Base-by-base conservation (phyloP, 2,113 vertebrate species). In the Mungos mungo region DNA sequence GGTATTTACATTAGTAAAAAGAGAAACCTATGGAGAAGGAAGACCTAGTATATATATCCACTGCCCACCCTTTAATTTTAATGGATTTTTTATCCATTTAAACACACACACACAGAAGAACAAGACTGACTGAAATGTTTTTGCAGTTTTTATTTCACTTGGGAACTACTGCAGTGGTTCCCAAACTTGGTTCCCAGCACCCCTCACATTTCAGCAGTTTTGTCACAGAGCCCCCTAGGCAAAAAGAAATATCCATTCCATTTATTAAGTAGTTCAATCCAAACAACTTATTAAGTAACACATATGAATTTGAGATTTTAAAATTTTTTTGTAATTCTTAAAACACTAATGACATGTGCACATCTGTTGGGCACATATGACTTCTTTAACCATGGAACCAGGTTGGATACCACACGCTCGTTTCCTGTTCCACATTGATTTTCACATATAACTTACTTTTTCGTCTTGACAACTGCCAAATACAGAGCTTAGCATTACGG, bases 231-330 rank as follows among this genome's bases (percentile, higher is more conserved):
- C 10, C 13, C 12, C 50, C 74, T 41, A 76, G n/a, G 16, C 35
- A 47, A 31, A 72, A 93, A 93, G 25, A 85, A 84, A 60, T n/a
- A 19, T 3, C 33, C 18, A 35, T 82, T 63, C 23, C 23, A 45
- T 81, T 83, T 69, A 86, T 91, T 81, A 87, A 93, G n/a, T 80
- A 60, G 12, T 74, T 84, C 33, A 33, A n/a, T 65, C 7, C 87
- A 88, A 88, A 85, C n/a, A 74, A 27, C 7, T 35, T 85, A 52
- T 3, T 69, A 45, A 87, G 3, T 92, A 57, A 50, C 66, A 38
- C 52, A 31, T 35, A 45, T 21, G 82, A 65, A 63, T 72, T 72
- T 45, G 27, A 68, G 81, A 81, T 29, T 77, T 18, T 18, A 29
- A 29, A 18, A 33, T 1, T 71, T 79, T 79, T 19, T 47, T 94